phyloP scores from a whole-genome alignment of 2,113 vertebrate species.

The Lontra canadensis region DNA sequence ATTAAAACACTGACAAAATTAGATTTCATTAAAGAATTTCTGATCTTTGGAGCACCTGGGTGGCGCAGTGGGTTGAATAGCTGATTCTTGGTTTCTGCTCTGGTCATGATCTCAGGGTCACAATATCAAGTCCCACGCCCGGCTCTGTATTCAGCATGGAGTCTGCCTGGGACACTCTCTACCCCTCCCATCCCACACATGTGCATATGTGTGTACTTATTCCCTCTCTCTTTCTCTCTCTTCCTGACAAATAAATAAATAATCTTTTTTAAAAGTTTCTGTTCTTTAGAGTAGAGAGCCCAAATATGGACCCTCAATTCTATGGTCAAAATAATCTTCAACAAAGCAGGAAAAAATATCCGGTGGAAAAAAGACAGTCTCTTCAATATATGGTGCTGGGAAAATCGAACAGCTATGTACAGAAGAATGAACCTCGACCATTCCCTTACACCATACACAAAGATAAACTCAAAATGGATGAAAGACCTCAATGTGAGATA shows the following conservation, averaged over 20 bases:
- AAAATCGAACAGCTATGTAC: too few relatives aligned
- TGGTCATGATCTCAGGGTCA: background rate
- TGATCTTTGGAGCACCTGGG: too few relatives aligned
- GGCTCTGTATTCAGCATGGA: background rate
- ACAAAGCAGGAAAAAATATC: too few relatives aligned
- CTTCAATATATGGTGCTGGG: too few relatives aligned
- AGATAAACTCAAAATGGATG: too few relatives aligned
- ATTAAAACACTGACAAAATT: slow-evolving; percentile 4
- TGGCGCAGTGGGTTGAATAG: too few relatives aligned
- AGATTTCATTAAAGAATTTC: background rate
- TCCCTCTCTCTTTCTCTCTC: background rate
- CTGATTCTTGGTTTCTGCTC: background rate
- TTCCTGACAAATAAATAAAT: background rate
- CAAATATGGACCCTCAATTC: too few relatives aligned
- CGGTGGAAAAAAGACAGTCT: too few relatives aligned
- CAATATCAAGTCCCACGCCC: background rate
- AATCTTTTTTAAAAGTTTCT: background rate
- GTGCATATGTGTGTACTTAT: background rate
- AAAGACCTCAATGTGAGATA: too few relatives aligned
- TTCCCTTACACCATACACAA: too few relatives aligned
- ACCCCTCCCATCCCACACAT: background rate
- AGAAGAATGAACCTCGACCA: too few relatives aligned
- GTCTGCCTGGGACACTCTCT: background rate
- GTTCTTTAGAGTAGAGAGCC: background rate
- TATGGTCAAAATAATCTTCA: too few relatives aligned